Evolutionary conservation across 1,140 invertebrate species (phyloP).

Genomic region (Nilaparvata lugens): DNA sequence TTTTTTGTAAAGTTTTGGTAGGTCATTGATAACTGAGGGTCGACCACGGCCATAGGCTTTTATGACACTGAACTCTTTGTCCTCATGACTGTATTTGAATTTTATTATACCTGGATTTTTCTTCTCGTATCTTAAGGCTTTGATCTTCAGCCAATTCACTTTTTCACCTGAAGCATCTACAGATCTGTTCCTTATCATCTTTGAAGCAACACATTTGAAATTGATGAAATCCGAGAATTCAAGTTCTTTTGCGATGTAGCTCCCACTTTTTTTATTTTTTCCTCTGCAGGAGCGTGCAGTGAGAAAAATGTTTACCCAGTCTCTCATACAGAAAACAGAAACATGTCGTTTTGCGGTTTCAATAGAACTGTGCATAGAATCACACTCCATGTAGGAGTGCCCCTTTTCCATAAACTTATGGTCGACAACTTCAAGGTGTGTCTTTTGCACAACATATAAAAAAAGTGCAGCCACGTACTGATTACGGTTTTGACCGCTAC

Average conservation of each 20-base stretch:
- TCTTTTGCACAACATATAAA: conserved; percentile 7
- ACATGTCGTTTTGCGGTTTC: conserved; percentile 9
- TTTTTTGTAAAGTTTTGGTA: background rate
- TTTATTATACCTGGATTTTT: background rate
- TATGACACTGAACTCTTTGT: conserved; percentile 5
- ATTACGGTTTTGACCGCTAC: conserved; percentile 35
- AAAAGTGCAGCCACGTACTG: conserved; percentile 16
- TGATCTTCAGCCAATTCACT: conserved; percentile 7
- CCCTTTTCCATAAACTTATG: conserved; percentile 25
- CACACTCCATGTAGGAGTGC: conserved; percentile 23
- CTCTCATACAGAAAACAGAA: background rate
- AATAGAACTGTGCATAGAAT: conserved; percentile 18
- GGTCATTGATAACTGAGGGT: background rate
- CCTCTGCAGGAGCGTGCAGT: background rate
- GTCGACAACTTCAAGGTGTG: conserved; percentile 20
- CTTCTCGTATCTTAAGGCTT: background rate
- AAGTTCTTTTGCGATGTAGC: background rate
- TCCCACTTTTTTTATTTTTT: background rate
- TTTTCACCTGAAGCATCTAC: background rate
- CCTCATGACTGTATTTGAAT: background rate
- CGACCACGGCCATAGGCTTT: conserved; percentile 8
- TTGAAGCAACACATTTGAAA: background rate
- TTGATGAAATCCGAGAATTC: conserved; percentile 12
- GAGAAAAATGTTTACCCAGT: conserved; percentile 7
- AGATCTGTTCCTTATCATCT: background rate